These are phyloP conservation scores for Leptocoma aspasia DNA, from an alignment of 2,113 vertebrate species.

Conservation along the genomic window DNA sequence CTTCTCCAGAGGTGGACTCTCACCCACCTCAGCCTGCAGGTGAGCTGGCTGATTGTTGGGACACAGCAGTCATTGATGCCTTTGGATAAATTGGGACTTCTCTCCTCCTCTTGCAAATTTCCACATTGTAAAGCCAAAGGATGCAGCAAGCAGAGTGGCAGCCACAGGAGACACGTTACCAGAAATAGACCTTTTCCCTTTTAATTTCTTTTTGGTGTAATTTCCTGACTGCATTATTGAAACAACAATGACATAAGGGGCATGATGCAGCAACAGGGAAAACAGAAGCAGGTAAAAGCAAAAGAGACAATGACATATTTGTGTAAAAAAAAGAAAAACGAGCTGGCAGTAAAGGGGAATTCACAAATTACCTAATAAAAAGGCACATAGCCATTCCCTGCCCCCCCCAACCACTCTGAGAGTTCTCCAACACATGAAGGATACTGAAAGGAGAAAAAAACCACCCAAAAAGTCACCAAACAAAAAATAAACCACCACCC, in stretches of 20 bases:
- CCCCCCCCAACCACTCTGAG: not conserved
- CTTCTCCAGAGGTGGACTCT: not conserved
- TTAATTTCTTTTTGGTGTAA: not conserved
- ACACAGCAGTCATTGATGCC: fast-evolving
- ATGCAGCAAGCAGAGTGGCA: not conserved
- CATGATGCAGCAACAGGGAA: not conserved
- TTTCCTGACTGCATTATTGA: not conserved
- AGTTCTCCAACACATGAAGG: not conserved
- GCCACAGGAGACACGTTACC: not conserved
- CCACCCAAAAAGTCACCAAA: not conserved
- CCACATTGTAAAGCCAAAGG: not conserved
- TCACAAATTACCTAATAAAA: not conserved
- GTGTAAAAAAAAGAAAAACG: not conserved
- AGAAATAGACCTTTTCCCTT: not conserved
- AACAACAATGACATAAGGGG: not conserved
- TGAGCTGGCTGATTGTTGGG: not conserved
- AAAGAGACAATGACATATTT: not conserved
- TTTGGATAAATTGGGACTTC: not conserved
- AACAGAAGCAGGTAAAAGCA: not conserved
- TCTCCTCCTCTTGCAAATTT: not conserved
- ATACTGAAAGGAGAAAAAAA: not conserved
- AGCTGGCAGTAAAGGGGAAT: not conserved
- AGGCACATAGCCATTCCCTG: not conserved
- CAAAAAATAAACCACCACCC: not conserved
- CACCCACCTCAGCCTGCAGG: not conserved